Evolutionary conservation across 2,797 vertebrate genomes (phyloP).

Genomic region (Tamandua tetradactyla): DNA sequence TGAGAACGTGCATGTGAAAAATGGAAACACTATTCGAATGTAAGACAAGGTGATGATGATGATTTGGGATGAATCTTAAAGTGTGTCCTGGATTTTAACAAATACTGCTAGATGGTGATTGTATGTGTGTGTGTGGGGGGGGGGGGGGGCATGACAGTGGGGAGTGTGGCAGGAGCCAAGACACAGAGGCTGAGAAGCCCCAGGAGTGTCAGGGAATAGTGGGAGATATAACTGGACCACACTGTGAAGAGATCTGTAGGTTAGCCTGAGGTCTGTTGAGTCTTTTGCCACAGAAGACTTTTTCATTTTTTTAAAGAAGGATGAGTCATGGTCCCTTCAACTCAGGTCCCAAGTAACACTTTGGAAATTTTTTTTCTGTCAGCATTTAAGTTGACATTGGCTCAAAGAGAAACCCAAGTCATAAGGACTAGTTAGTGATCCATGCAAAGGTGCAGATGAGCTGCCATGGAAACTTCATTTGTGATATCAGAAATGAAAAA

Average conservation of each 20-base stretch:
- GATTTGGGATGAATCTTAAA: not conserved
- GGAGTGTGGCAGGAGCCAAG: not conserved
- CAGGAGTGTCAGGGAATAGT: not conserved
- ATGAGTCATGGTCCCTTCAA: not conserved
- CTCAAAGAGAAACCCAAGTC: not conserved
- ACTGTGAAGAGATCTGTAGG: not conserved
- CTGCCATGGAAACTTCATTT: not conserved
- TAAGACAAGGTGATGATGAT: not conserved
- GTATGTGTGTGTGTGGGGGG: not conserved
- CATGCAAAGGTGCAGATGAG: not conserved
- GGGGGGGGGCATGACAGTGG: not conserved
- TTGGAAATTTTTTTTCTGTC: not conserved
- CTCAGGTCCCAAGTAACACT: not conserved
- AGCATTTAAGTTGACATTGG: not conserved
- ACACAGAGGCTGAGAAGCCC: not conserved
- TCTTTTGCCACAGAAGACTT: not conserved
- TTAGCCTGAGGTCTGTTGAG: not conserved
- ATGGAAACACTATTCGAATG: slow-evolving; percentile 21
- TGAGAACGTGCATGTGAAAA: not conserved
- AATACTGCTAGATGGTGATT: not conserved
- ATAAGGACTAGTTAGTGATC: not conserved
- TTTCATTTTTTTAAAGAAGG: not conserved
- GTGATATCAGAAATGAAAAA: not conserved
- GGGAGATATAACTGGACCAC: not conserved
- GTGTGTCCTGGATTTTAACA: not conserved